Evolutionary conservation across 2,113 vertebrate species (phyloP), one percentile per base, ranked within the genome.

Genomic region (Dasyprocta punctata): DNA sequence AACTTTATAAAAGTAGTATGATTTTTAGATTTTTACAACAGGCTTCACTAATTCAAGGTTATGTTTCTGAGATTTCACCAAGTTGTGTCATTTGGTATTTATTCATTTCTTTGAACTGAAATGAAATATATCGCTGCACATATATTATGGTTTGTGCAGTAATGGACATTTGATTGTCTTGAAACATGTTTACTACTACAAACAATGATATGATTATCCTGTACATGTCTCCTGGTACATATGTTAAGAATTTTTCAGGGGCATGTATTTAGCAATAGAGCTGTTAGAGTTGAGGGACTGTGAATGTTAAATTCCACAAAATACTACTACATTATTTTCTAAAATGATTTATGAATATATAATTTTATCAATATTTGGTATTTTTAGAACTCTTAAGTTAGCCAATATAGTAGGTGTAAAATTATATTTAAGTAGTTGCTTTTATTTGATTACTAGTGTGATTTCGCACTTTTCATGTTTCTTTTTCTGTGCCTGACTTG

Each of bases 201-300:
- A 84, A 75, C 33, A 13, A 8, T 92, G 47, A 41, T 65, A 26
- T 54, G n/a, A 28, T 63, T 80, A 28, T 69, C 75, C 17, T 89
- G 52, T 83, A 4, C 33, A 19, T 85, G n/a, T 28, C 47, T 92
- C 13, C 52, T 54, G 67, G 77, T 75, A 5, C 24, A 80, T 17
- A 2, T 89, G 44, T 84, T 95, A 85, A 73, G 67, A 84, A 85
- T 96, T 92, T 78, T 54, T 9, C 9, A 80, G 77, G 92, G 54
- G 69, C 5, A 78, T 89, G 52, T 33, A 38, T 56, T 69, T n/a
- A n/a, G n/a, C n/a, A n/a, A n/a, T n/a, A n/a, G n/a, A n/a, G n/a
- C n/a, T 92, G 33, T 33, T 92, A 75, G 11, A 36, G 77, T 89
- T 56, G 24, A 71, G 33, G 33, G 24, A 12, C 60, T 71, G 20